Evolutionary conservation across 2,113 vertebrate species (phyloP).

Genomic region (Pollimyrus isidori): DNA sequence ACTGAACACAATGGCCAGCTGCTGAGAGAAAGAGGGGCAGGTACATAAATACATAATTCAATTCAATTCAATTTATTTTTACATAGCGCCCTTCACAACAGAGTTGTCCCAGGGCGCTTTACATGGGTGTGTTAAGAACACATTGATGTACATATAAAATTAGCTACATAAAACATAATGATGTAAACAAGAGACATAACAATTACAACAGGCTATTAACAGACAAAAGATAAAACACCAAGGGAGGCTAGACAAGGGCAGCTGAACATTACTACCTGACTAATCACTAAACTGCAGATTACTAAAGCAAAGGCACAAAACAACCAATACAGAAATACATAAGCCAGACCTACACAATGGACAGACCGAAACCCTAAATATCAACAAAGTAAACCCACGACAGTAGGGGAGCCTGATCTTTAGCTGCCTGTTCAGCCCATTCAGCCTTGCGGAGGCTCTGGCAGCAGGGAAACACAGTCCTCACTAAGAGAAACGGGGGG

Average conservation of each 20-base stretch:
- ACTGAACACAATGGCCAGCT: background rate
- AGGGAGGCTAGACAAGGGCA: background rate
- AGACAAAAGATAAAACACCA: background rate
- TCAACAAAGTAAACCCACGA: background rate
- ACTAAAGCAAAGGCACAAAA: background rate
- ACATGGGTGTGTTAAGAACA: no score
- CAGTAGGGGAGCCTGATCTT: background rate
- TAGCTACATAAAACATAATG: no score
- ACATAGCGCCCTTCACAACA: no score
- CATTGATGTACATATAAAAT: no score
- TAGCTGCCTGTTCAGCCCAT: background rate
- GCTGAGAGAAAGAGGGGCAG: background rate
- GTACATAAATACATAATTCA: background rate
- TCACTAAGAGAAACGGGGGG: background rate
- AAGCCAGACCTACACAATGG: background rate
- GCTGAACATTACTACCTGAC: background rate
- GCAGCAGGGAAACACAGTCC: background rate
- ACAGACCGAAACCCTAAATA: background rate
- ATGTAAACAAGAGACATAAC: background rate
- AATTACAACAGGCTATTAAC: background rate
- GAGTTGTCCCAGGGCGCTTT: no score
- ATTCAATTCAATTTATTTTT: no score
- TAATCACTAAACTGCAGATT: background rate
- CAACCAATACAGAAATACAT: background rate
- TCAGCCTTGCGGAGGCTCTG: background rate